Percentiles rank a stretch among this genome's conserved stretches.
Conservation (phyloP, 2,113 vertebrate species). For the Megaleporinus macrocephalus region DNA sequence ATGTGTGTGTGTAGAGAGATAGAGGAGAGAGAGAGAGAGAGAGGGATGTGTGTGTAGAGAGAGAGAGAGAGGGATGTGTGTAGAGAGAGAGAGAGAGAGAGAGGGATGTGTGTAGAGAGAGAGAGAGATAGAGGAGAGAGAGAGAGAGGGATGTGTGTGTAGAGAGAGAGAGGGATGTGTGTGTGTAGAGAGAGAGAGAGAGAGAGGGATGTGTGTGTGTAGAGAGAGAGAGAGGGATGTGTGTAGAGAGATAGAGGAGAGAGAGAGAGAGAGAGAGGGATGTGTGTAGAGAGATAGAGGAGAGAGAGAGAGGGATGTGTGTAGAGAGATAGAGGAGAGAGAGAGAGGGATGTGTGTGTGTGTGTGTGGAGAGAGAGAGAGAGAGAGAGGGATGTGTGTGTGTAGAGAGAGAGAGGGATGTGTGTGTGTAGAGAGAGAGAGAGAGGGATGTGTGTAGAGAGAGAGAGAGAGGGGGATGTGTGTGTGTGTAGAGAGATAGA, state of each 20-base stretch:
- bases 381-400: constrained; percentile 11
- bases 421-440: too few species aligned
- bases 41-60: constrained; percentile 1
- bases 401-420: background rate
- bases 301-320: constrained; percentile 5
- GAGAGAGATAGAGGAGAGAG: constrained; percentile 4
- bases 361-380: background rate
- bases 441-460: background rate
- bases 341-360: too few species aligned
- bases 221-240: constrained; percentile 5
- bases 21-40: background rate
- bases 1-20: constrained; percentile 5
- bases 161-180: too few species aligned
- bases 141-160: too few species aligned
- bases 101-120: too few species aligned
- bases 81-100: constrained; percentile 4
- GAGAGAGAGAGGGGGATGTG: background rate
- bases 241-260: too few species aligned
- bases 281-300: background rate
- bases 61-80: background rate
- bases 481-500: too few species aligned
- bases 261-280: constrained; percentile 7
- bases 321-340: background rate
- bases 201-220: too few species aligned
- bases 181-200: background rate